These are phyloP conservation scores for Noctua janthe DNA, from an alignment of 2,888 invertebrate genomes.

Conservation along the genomic window DNA sequence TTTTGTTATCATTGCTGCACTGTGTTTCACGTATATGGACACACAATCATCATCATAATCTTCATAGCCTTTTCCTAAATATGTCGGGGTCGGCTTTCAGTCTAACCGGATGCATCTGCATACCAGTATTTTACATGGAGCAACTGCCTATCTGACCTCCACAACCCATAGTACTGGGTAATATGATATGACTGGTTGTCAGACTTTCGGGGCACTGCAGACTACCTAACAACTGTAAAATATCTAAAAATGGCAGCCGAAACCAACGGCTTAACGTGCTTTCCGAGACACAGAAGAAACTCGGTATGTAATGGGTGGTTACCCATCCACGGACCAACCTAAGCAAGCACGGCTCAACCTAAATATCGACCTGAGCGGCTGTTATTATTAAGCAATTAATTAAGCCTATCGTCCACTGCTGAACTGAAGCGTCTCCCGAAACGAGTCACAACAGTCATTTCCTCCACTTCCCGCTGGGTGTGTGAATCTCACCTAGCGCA, in stretches of 20 bases:
- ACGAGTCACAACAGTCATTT: not conserved
- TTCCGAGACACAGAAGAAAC: no score
- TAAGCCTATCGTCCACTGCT: not conserved
- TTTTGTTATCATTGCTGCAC: not conserved
- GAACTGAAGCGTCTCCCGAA: not conserved
- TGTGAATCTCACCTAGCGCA: slow-evolving; percentile 21
- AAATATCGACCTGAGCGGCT: not conserved
- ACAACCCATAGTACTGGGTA: no score
- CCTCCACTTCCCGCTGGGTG: not conserved
- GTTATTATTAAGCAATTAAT: not conserved
- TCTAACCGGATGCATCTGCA: no score
- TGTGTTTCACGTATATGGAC: not conserved
- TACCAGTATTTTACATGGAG: no score
- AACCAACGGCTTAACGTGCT: not conserved
- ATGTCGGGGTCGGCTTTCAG: no score
- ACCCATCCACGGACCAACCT: not conserved
- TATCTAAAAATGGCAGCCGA: not conserved
- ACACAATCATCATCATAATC: not conserved
- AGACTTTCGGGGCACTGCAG: no score
- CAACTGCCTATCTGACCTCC: no score
- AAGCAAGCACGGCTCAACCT: not conserved
- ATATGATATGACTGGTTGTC: no score
- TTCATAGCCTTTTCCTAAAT: no score
- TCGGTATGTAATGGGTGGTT: not conserved
- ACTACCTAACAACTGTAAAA: not conserved